phyloP scores from a whole-genome alignment of 2,797 vertebrate genomes.

The Leontopithecus rosalia region DNA sequence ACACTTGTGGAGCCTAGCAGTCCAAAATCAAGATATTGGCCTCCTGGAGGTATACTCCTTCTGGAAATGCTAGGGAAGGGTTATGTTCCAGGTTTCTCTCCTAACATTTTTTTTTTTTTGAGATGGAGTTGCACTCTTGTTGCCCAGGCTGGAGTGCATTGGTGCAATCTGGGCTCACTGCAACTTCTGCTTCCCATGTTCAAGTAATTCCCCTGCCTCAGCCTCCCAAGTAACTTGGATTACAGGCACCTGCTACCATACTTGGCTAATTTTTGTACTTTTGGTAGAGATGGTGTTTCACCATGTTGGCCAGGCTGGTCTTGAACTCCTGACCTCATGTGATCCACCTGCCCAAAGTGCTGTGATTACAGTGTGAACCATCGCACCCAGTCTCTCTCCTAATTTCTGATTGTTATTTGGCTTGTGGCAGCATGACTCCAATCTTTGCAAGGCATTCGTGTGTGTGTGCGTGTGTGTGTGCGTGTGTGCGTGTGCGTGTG shows the following conservation, averaged over 20 bases:
- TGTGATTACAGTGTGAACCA: not conserved
- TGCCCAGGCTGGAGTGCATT: rapidly evolving
- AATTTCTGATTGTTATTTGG: not conserved
- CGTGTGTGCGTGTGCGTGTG: not conserved
- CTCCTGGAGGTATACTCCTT: not conserved
- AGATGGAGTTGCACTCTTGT: not conserved
- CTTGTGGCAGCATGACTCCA: not conserved
- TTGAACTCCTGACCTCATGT: not conserved
- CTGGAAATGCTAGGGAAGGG: not conserved
- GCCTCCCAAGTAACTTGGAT: not conserved
- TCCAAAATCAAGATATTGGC: not conserved
- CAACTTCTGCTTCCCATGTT: not conserved
- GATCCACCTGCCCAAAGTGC: not conserved
- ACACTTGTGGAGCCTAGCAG: not conserved
- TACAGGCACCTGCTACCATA: not conserved
- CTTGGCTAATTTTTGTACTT: not conserved
- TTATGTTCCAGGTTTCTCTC: not conserved
- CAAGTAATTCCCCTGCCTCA: not conserved
- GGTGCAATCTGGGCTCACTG: not conserved
- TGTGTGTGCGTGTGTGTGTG: not conserved
- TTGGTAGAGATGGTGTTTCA: not conserved
- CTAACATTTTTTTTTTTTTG: not conserved
- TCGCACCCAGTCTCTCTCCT: not conserved
- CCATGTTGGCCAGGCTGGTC: not conserved
- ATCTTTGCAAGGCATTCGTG: rapidly evolving